Evolutionary conservation across 2,888 invertebrate species (phyloP).

Genomic region (Cistogaster globosa): DNA sequence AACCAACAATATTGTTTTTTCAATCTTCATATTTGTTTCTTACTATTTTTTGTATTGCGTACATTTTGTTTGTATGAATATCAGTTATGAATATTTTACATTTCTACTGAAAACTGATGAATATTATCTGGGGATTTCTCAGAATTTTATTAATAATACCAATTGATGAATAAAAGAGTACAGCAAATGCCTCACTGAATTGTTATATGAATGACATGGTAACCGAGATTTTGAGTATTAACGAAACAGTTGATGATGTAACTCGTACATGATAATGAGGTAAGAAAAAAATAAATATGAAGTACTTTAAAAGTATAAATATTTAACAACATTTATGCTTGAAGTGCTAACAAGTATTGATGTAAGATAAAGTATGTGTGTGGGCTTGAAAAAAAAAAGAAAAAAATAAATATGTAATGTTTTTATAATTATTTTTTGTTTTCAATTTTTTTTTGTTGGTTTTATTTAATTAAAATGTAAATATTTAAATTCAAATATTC

Average conservation of each 20-base stretch:
- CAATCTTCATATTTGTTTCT: background rate
- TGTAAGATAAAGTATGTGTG: constrained; percentile 30
- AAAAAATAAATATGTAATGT: constrained; percentile 7
- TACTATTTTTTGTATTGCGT: background rate
- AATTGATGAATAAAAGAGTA: constrained; percentile 35
- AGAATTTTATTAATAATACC: constrained; percentile 66
- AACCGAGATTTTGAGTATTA: constrained; percentile 37
- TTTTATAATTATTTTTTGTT: constrained; percentile 35
- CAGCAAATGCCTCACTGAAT: constrained; percentile 3
- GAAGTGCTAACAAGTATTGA: constrained; percentile 42
- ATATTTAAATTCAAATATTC: constrained; percentile 47
- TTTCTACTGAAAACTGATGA: constrained; percentile 60
- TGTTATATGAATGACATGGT: constrained; percentile 47
- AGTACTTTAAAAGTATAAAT: background rate
- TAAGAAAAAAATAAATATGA: background rate
- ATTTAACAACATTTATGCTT: constrained; percentile 3
- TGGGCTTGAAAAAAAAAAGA: no score
- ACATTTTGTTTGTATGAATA: background rate
- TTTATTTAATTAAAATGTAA: constrained; percentile 56
- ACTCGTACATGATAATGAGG: constrained; percentile 12
- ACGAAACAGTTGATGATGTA: background rate
- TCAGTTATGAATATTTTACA: constrained; percentile 19
- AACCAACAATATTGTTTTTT: constrained; percentile 6
- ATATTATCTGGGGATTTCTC: constrained; percentile 59
- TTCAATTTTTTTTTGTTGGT: constrained; percentile 10